Percentiles rank a stretch among this genome's conserved stretches.
These are phyloP conservation scores for Apis florea DNA, from an alignment of 1,140 invertebrate species.

Conservation along the genomic window DNA sequence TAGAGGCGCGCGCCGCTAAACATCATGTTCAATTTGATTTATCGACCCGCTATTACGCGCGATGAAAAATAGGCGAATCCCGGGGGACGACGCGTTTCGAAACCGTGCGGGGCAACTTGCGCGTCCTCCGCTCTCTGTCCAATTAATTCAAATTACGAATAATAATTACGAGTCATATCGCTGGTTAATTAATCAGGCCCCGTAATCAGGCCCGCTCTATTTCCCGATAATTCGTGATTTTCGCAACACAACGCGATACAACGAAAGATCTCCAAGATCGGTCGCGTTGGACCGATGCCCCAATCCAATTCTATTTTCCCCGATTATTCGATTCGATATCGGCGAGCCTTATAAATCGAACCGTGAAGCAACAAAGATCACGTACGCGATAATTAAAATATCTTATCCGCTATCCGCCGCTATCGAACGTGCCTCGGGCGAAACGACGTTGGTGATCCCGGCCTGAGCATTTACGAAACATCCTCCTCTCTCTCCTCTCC, in stretches of 20 bases:
- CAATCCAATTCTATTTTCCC: not conserved
- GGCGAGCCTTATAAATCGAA: conserved; percentile 66
- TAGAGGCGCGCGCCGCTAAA: conserved; percentile 66
- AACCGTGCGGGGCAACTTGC: conserved; percentile 40
- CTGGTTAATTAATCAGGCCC: conserved; percentile 33
- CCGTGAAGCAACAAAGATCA: conserved; percentile 70
- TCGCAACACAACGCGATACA: not conserved
- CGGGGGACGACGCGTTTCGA: conserved; percentile 37
- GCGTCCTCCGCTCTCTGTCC: no score
- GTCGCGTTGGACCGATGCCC: no score
- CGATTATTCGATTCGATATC: not conserved
- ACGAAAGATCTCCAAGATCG: not conserved
- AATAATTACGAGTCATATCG: conserved; percentile 32
- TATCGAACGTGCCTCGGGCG: conserved; percentile 68
- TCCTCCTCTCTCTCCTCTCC: not conserved
- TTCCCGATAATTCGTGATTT: not conserved
- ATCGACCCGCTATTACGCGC: conserved; percentile 69
- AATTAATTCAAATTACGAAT: no score
- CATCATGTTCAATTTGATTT: conserved; percentile 76
- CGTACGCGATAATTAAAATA: conserved; percentile 75
- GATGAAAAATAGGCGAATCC: conserved; percentile 74
- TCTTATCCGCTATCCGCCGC: conserved; percentile 61
- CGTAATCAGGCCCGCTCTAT: conserved; percentile 27
- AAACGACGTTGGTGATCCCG: conserved; percentile 75
- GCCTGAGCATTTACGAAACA: conserved; percentile 65